Percentiles rank a stretch among this genome's conserved stretches.
phyloP scores from a whole-genome alignment of 1,140 invertebrate genomes.

The Bathynomus jamesi region DNA sequence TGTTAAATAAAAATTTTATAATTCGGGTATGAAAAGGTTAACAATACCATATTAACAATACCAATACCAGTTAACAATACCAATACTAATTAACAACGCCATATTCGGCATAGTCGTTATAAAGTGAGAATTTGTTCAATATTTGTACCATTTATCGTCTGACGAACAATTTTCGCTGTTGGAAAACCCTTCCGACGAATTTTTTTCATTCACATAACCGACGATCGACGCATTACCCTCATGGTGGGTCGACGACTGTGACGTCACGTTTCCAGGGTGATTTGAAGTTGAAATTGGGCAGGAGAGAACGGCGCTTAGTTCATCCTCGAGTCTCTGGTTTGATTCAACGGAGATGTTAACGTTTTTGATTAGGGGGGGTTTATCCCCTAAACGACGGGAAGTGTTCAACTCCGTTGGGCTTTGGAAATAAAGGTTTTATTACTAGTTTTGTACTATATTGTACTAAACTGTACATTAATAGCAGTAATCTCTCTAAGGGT shows the following conservation, averaged over 20 bases:
- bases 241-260: constrained; percentile 46
- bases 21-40: too few species aligned
- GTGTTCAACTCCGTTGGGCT: constrained; percentile 81
- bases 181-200: constrained; percentile 32
- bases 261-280: constrained; percentile 28
- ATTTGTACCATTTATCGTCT: background rate
- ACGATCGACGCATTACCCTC: constrained; percentile 14
- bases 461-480: too few species aligned
- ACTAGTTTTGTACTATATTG: too few species aligned
- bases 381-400: constrained; percentile 67
- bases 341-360: constrained; percentile 60
- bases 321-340: constrained; percentile 21
- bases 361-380: constrained; percentile 71
- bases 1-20: too few species aligned
- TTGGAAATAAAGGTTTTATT: constrained; percentile 44
- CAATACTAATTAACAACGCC: too few species aligned
- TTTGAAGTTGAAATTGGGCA: constrained; percentile 20
- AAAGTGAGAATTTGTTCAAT: too few species aligned
- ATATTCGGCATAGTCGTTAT: too few species aligned
- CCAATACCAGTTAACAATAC: too few species aligned
- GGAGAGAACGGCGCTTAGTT: constrained; percentile 22
- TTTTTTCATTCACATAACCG: constrained; percentile 45
- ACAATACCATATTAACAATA: too few species aligned
- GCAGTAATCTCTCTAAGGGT: too few species aligned
- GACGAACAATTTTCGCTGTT: background rate